These are phyloP conservation scores for Phaenicophaeus curvirostris DNA, from an alignment of 2,797 vertebrate species.

Conservation along the genomic window DNA sequence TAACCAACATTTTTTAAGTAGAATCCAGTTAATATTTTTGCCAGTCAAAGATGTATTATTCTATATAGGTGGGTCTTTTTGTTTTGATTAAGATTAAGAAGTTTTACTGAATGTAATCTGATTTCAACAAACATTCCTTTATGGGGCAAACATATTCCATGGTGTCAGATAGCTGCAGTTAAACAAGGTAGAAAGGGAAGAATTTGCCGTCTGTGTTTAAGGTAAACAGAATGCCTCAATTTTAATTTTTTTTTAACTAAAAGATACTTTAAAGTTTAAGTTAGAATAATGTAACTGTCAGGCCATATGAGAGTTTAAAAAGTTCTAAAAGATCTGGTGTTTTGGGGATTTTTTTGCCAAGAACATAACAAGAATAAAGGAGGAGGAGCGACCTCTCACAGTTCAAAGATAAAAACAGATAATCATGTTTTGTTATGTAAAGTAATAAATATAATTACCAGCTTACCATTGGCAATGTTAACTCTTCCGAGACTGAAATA, in stretches of 20 bases:
- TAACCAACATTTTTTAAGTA: not conserved
- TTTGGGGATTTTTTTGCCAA: not conserved
- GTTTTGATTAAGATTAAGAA: not conserved
- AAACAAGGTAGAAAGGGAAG: not conserved
- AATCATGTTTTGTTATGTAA: not conserved
- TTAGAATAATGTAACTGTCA: not conserved
- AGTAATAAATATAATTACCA: not conserved
- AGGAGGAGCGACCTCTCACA: not conserved
- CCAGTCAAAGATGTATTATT: not conserved
- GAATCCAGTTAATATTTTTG: not conserved
- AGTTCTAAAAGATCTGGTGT: not conserved
- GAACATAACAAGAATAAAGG: not conserved
- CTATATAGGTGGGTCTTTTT: not conserved
- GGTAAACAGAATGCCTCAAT: not conserved
- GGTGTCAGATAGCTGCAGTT: not conserved
- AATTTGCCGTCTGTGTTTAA: conserved; percentile 1
- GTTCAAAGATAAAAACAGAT: not conserved
- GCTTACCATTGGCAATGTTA: not conserved
- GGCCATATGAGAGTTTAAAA: not conserved
- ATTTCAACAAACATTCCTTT: not conserved
- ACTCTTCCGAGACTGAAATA: not conserved
- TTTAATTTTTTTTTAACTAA: not conserved
- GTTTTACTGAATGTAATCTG: not conserved
- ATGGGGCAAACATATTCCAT: not conserved
- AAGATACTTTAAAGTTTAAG: not conserved